Evolutionary conservation across 1,140 invertebrate genomes (phyloP), one percentile per base, ranked within the genome.

Genomic region (Brachionus rubens): DNA sequence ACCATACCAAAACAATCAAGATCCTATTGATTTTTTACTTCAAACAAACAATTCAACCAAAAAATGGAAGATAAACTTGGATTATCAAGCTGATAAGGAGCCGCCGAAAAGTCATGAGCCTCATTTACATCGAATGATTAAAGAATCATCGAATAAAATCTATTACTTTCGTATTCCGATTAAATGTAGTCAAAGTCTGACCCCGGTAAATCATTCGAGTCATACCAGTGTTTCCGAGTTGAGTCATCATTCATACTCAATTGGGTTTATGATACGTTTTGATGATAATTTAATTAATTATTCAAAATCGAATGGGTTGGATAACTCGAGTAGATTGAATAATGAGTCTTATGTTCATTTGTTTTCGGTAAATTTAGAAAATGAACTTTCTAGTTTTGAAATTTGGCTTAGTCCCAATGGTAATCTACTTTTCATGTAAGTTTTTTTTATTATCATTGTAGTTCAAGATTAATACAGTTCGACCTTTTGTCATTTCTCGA

Each of bases 351-450:
- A 65, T n/a, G 41, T 43, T 0, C 59, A 65, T 43, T 65, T 65
- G 19, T 46, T 65, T n/a, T 43, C 59, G 21, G 33, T 65, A 1
- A 65, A 65, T 43, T 26, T 65, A 3, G 59, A 65, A 7, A 41
- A 43, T 24, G 59, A 65, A 65, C 24, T 43, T 41, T 65, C 59
- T 12, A 26, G 59, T 26, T 65, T 65, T 43, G 59, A 65, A 41
- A 19, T 65, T 19, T 65, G 59, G 59, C 40, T 65, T 2, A 24
- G 24, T 65, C 40, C 36, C 9, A 65, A 65, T 43, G 59, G 59
- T 19, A 65, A 36, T 28, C 24, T 65, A 65, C 24, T 65, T 21
- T 65, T 65, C 19, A 65, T 65, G 59, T 46, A 46, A 16, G 14
- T 7, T 7, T 5, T 7, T 7, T 46, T 46, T 46, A 3, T 46